phyloP scores from a whole-genome alignment of 2,888 invertebrate genomes.

The Agapetus fuscipes region DNA sequence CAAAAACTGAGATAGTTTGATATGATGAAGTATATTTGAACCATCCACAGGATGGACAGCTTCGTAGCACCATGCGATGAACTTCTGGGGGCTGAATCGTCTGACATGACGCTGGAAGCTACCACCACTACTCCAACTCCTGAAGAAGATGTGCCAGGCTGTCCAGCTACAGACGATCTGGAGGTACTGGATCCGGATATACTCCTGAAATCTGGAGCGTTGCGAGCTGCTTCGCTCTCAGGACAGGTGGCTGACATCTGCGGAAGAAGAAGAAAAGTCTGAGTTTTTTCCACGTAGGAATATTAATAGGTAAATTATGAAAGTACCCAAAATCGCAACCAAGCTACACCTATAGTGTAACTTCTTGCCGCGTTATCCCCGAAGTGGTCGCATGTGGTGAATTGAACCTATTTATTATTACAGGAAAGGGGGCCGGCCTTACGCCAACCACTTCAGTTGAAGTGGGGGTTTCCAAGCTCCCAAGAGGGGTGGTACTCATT shows the following conservation, averaged over 20 bases:
- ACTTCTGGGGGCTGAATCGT: constrained; percentile 10
- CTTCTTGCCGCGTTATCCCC: too few species aligned
- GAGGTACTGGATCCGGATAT: not conserved
- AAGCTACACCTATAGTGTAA: too few species aligned
- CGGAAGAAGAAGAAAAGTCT: constrained; percentile 1
- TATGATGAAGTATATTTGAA: not conserved
- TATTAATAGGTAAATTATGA: too few species aligned
- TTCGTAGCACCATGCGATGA: not conserved
- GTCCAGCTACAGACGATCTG: not conserved
- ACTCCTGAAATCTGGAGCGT: not conserved
- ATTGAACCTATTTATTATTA: too few species aligned
- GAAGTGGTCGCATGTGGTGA: too few species aligned
- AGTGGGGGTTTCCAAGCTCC: too few species aligned
- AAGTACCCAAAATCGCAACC: too few species aligned
- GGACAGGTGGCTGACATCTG: constrained; percentile 11
- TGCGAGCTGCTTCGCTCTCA: constrained; percentile 2
- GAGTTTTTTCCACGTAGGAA: too few species aligned
- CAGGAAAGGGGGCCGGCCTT: too few species aligned
- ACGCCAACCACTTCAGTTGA: too few species aligned
- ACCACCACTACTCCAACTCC: constrained; percentile 10
- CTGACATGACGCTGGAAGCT: constrained; percentile 16
- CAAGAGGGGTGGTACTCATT: too few species aligned
- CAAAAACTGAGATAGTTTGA: too few species aligned
- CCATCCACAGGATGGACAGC: not conserved
- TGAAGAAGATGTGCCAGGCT: not conserved